Evolutionary conservation across 2,888 invertebrate genomes (phyloP).

Genomic region (Choristoneura rosaceana): DNA sequence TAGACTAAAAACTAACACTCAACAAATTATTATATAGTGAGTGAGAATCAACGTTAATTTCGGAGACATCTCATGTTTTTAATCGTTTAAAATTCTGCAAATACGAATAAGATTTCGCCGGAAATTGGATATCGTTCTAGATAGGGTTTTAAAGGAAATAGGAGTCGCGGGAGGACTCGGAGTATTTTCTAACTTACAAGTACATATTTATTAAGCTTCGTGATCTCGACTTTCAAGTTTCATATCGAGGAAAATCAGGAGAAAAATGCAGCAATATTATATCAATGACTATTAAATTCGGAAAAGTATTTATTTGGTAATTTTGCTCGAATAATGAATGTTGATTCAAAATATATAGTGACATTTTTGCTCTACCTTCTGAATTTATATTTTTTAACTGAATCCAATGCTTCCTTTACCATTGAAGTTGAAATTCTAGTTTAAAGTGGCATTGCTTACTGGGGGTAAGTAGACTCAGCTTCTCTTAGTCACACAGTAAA

Average conservation of each 20-base stretch:
- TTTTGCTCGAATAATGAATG: background rate
- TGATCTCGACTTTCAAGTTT: slow-evolving; percentile 33
- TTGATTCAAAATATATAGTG: background rate
- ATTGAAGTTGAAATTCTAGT: background rate
- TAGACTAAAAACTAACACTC: too few species aligned
- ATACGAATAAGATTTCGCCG: slow-evolving; percentile 59
- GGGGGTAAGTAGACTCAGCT: too few species aligned
- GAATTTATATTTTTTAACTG: too few species aligned
- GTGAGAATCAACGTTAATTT: too few species aligned
- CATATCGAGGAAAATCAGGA: background rate
- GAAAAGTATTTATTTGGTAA: background rate
- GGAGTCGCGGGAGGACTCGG: slow-evolving; percentile 54
- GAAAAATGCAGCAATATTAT: slow-evolving; percentile 24
- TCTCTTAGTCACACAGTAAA: too few species aligned
- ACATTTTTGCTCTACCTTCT: too few species aligned
- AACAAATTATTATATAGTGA: too few species aligned
- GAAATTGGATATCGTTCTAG: slow-evolving; percentile 66
- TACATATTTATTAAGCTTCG: slow-evolving; percentile 31
- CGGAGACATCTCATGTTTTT: background rate
- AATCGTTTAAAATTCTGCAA: slow-evolving; percentile 55
- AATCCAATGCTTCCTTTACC: background rate
- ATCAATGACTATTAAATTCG: background rate
- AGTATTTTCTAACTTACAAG: slow-evolving; percentile 47
- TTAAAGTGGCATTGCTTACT: background rate
- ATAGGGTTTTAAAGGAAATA: slow-evolving; percentile 63